phyloP scores from a whole-genome alignment of 37 sponge, comb jelly and placozoan species.

The Crambe crambe region DNA sequence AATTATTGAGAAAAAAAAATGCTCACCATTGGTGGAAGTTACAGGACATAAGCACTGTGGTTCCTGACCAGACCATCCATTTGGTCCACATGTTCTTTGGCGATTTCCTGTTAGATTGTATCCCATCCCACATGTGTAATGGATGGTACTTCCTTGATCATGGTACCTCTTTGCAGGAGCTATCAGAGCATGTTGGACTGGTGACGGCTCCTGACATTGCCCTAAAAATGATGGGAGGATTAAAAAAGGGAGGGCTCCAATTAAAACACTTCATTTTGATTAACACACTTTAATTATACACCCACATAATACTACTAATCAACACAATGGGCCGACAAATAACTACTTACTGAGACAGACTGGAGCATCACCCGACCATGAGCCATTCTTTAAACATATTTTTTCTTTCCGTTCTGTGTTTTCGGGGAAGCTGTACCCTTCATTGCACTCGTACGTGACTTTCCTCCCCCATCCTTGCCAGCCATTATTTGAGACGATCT shows the following conservation, averaged over 20 bases:
- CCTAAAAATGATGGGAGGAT: no score
- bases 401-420: neutral
- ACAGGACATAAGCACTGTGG: constrained; percentile 1
- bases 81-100: constrained; percentile 2
- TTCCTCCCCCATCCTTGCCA: constrained; percentile 2
- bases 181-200: neutral
- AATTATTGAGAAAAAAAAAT: no score
- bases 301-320: no score
- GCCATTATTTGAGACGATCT: neutral
- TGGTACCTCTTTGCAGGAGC: neutral
- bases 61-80: constrained; percentile 21
- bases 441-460: neutral
- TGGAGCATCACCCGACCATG: constrained; percentile 26
- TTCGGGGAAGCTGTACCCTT: constrained; percentile 9
- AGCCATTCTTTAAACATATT: constrained; percentile 29
- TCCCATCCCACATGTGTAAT: constrained; percentile 25
- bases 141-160: neutral
- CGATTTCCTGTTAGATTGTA: constrained; percentile 3
- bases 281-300: no score
- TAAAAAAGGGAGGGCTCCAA: no score
- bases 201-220: constrained; percentile 5
- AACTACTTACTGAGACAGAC: constrained; percentile 23
- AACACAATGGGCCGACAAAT: neutral
- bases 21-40: neutral
- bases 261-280: neutral